A percentile compares a stretch with the other conserved stretches of the same genome.
Evolutionary conservation across 2,888 invertebrate genomes (phyloP).

Genomic region (Thysanoteuthis rhombus): DNA sequence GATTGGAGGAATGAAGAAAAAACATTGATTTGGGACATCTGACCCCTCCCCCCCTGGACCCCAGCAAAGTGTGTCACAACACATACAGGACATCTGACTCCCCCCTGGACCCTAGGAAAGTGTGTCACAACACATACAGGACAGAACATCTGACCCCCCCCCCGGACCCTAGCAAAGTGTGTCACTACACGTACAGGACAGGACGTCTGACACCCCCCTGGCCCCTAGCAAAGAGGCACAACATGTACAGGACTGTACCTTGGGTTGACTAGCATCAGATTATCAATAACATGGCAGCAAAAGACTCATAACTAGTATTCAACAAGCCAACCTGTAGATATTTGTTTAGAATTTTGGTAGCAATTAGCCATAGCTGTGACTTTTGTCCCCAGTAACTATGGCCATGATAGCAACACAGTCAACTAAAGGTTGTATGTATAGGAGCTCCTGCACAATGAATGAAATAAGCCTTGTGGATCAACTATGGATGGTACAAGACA

Average conservation of each 20-base stretch:
- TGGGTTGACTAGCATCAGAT: neutral
- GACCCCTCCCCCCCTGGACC: neutral
- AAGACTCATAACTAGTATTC: neutral
- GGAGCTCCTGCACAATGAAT: neutral
- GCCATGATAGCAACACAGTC: neutral
- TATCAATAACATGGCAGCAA: neutral
- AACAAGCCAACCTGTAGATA: neutral
- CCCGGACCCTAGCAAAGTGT: too few species aligned
- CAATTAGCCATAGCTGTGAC: too few species aligned
- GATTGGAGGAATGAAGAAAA: neutral
- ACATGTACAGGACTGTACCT: neutral
- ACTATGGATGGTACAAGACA: neutral
- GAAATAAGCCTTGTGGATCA: neutral
- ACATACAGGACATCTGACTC: neutral
- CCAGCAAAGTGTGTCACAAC: neutral
- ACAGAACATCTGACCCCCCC: neutral
- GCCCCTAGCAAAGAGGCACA: too few species aligned
- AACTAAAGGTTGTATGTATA: neutral
- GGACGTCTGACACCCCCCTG: too few species aligned
- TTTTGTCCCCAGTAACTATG: neutral
- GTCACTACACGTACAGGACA: too few species aligned
- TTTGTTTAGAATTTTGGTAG: neutral
- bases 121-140: neutral
- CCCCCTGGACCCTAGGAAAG: neutral
- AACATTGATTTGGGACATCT: neutral